Conservation (phyloP, 2,797 vertebrate genomes). For the Natrix natrix region DNA sequence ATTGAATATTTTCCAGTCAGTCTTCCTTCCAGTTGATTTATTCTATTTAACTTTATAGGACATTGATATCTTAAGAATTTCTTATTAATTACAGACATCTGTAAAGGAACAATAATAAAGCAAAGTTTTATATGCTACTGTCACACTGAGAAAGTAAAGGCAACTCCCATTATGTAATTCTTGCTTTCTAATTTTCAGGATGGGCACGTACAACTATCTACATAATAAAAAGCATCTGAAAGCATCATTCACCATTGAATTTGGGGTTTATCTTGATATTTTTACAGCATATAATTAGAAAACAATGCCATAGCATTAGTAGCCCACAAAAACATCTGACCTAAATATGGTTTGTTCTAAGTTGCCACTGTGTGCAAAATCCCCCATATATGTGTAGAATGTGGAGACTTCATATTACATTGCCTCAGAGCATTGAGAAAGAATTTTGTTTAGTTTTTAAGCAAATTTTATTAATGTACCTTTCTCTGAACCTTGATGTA, state of each 20-base stretch:
- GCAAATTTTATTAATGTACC: neutral
- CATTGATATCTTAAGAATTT: conserved; percentile 53
- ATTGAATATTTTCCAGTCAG: conserved; percentile 21
- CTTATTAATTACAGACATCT: conserved; percentile 44
- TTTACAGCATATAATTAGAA: neutral
- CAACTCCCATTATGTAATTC: conserved; percentile 51
- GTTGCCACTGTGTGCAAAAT: neutral
- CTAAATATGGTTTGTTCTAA: conserved; percentile 3
- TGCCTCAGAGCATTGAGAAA: neutral
- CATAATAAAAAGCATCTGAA: conserved; percentile 41
- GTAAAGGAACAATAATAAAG: conserved; percentile 61
- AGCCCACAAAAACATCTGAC: conserved; percentile 21
- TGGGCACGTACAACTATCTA: conserved; percentile 34
- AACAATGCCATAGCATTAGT: neutral
- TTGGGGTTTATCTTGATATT: conserved; percentile 25
- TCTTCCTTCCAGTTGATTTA: conserved; percentile 43
- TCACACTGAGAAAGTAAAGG: conserved; percentile 58
- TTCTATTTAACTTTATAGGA: conserved; percentile 55
- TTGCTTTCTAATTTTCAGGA: conserved; percentile 35
- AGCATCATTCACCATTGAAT: neutral
- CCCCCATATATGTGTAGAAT: neutral
- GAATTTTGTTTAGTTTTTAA: neutral
- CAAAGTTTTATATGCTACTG: conserved; percentile 44
- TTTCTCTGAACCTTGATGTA: neutral
- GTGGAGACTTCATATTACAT: neutral